These are phyloP conservation scores for Philypnodon macrostomus DNA, from an alignment of 2,797 vertebrate species.

Conservation along the genomic window DNA sequence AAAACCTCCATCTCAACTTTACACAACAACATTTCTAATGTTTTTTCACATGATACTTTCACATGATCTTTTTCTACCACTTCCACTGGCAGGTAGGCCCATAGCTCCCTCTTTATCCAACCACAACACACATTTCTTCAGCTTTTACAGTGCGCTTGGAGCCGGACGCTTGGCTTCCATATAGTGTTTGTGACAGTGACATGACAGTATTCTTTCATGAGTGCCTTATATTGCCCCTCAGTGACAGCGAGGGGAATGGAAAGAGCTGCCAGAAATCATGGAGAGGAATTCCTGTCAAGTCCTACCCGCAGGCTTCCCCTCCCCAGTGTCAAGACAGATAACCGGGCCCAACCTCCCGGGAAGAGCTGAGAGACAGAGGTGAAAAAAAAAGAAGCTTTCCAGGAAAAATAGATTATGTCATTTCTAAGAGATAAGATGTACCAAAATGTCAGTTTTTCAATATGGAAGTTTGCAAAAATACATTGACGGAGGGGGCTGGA, in stretches of 20 bases:
- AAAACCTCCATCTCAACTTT: background rate
- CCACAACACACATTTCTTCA: constrained; percentile 20
- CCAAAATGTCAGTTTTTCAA: constrained; percentile 1
- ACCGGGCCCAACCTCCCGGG: constrained; percentile 47
- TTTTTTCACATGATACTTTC: background rate
- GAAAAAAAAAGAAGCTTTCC: constrained; percentile 9
- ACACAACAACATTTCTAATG: background rate
- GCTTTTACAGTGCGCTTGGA: constrained; percentile 12
- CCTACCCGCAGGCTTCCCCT: constrained; percentile 46
- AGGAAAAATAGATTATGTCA: constrained; percentile 19
- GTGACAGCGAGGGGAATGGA: constrained; percentile 55
- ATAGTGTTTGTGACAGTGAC: constrained; percentile 61
- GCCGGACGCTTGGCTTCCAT: constrained; percentile 31
- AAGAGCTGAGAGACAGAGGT: constrained; percentile 11
- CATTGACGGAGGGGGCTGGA: background rate
- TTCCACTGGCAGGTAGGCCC: constrained; percentile 16
- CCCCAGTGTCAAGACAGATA: constrained; percentile 61
- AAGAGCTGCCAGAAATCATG: constrained; percentile 55
- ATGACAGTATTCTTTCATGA: constrained; percentile 64
- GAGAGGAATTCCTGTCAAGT: constrained; percentile 61
- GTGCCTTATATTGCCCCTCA: constrained; percentile 47
- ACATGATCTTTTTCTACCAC: background rate
- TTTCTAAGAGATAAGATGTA: constrained; percentile 6
- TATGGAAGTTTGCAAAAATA: background rate
- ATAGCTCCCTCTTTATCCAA: constrained; percentile 7